Conservation (phyloP, 37 sponge, comb jelly and placozoan species). For the Sycon ciliatum region DNA sequence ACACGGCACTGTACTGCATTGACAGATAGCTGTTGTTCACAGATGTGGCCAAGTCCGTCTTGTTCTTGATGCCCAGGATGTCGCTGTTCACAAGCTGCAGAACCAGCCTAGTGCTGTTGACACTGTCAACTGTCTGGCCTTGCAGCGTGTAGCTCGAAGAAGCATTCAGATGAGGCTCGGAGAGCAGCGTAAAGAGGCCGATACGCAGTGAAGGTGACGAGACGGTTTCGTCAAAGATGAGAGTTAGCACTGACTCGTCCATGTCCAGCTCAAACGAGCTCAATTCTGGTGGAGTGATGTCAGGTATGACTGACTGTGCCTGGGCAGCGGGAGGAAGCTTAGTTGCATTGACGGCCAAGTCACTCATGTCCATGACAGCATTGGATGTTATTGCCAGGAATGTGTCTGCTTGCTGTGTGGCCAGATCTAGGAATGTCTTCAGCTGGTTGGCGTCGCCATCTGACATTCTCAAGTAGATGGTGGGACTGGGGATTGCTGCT, state of each 20-base stretch:
- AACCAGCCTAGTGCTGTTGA: conserved; percentile 37
- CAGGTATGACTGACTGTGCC: conserved; percentile 31
- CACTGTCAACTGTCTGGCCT: neutral
- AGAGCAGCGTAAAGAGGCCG: conserved; percentile 40
- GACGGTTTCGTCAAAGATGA: conserved; percentile 76
- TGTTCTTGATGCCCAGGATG: conserved; percentile 63
- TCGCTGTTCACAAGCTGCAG: conserved; percentile 45
- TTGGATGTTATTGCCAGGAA: conserved; percentile 45
- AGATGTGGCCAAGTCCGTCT: conserved; percentile 48
- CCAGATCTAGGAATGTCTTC: conserved; percentile 42
- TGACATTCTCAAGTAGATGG: conserved; percentile 31
- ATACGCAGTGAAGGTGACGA: conserved; percentile 35
- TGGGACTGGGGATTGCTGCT: neutral
- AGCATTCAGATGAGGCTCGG: conserved; percentile 18
- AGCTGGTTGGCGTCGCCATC: conserved; percentile 39
- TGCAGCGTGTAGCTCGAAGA: conserved; percentile 31
- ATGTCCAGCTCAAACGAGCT: conserved; percentile 57
- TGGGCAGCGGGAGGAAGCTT: conserved; percentile 14
- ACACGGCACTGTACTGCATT: conserved; percentile 39
- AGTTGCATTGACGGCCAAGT: conserved; percentile 33
- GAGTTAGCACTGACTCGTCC: conserved; percentile 52
- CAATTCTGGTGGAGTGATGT: conserved; percentile 43
- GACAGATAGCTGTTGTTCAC: conserved; percentile 57
- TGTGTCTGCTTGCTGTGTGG: conserved; percentile 41
- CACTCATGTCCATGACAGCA: conserved; percentile 61